A percentile compares a stretch with the other conserved stretches of the same genome.
Conservation (phyloP, 2,888 invertebrate genomes). For the Hyles lineata region DNA sequence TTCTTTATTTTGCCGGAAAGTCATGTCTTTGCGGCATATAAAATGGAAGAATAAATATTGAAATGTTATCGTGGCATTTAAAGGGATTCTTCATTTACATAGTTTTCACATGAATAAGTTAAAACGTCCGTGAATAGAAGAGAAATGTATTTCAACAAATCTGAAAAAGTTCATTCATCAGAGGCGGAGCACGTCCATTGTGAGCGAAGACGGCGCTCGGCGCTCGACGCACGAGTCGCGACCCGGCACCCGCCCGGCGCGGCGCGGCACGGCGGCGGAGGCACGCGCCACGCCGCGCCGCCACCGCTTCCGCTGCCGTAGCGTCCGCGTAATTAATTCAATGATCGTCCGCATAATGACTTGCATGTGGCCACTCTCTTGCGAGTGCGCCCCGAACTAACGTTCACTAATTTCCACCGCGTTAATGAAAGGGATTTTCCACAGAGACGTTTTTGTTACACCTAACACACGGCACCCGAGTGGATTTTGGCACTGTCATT, state of each 20-base stretch:
- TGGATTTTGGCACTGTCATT: slow-evolving; percentile 76
- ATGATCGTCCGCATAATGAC: slow-evolving; percentile 83
- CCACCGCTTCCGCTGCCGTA: slow-evolving; percentile 61
- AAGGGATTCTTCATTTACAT: slow-evolving; percentile 41
- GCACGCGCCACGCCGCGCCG: slow-evolving; percentile 43
- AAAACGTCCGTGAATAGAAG: slow-evolving; percentile 37
- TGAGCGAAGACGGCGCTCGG: slow-evolving; percentile 36
- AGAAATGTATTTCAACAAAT: slow-evolving; percentile 42
- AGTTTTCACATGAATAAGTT: slow-evolving; percentile 44
- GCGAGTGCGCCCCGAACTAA: slow-evolving; percentile 70
- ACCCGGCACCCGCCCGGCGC: not conserved
- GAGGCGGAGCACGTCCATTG: slow-evolving; percentile 42
- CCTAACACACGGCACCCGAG: slow-evolving; percentile 56
- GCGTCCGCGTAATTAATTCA: slow-evolving; percentile 79
- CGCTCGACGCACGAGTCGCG: slow-evolving; percentile 33
- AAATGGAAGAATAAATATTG: slow-evolving; percentile 34
- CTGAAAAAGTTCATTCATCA: slow-evolving; percentile 45
- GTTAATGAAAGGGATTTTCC: slow-evolving; percentile 75
- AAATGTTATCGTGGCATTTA: slow-evolving; percentile 43
- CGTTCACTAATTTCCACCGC: slow-evolving; percentile 73
- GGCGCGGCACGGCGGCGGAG: not conserved
- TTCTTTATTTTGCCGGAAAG: too few species aligned
- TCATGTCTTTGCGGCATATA: too few species aligned
- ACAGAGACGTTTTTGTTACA: slow-evolving; percentile 70
- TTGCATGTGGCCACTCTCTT: slow-evolving; percentile 74